A percentile compares a stretch with the other conserved stretches of the same genome.
phyloP scores from a whole-genome alignment of 2,113 vertebrate species.

The Mola mola region DNA sequence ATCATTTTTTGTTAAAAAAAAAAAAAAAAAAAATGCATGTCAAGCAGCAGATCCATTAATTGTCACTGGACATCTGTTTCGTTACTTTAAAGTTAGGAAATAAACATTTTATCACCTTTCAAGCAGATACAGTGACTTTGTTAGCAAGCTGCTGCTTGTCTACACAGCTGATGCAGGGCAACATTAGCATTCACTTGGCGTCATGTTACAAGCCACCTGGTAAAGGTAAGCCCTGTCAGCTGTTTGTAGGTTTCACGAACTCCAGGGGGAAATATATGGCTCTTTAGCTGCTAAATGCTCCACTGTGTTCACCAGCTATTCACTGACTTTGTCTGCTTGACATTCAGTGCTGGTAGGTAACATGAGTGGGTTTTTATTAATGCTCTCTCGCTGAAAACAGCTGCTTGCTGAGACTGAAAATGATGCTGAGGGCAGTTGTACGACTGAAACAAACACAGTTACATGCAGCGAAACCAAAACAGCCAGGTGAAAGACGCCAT shows the following conservation, averaged over 20 bases:
- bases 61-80: neutral
- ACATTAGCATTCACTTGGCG: neutral
- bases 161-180: neutral
- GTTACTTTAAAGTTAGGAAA: neutral
- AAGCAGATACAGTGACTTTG: neutral
- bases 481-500: too few species aligned
- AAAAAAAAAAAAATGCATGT: neutral
- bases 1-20: neutral
- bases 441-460: conserved; percentile 8
- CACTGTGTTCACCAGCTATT: neutral
- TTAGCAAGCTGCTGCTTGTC: neutral
- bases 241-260: neutral
- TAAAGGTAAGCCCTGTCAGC: neutral
- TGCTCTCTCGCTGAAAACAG: neutral
- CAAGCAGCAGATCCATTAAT: neutral
- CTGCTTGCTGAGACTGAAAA: neutral
- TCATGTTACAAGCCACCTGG: neutral
- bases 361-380: too few species aligned
- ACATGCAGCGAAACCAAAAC: too few species aligned
- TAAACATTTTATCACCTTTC: neutral
- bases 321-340: neutral
- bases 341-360: too few species aligned
- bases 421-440: neutral
- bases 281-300: neutral
- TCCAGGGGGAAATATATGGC: neutral